Evolutionary conservation across 2,797 vertebrate species (phyloP).

Genomic region (Sitta carolinensis): DNA sequence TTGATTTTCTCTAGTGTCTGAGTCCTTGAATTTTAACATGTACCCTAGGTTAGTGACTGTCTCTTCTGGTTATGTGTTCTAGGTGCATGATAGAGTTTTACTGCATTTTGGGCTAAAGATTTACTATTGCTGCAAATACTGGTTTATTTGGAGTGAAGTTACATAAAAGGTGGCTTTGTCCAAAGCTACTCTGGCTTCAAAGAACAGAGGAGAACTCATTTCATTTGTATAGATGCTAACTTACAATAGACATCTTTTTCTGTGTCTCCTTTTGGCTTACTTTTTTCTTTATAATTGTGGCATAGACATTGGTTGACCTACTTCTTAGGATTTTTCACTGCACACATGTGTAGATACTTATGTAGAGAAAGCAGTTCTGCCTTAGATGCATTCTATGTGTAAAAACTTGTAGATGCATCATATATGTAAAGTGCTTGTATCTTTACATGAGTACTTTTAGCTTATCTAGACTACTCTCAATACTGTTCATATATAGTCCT

Average conservation of each 20-base stretch:
- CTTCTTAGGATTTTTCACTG: not conserved
- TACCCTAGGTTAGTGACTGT: not conserved
- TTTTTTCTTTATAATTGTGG: not conserved
- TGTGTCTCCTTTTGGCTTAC: not conserved
- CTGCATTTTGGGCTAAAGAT: not conserved
- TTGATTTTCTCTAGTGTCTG: not conserved
- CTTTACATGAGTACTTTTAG: not conserved
- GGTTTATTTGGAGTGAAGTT: not conserved
- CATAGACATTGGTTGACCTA: not conserved
- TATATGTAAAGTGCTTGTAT: not conserved
- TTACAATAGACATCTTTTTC: not conserved
- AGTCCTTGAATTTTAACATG: not conserved
- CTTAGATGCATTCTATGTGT: not conserved
- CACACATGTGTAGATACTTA: not conserved
- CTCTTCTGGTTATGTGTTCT: not conserved
- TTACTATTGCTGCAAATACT: not conserved
- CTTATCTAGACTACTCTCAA: not conserved
- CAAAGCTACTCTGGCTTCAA: not conserved
- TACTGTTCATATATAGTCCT: not conserved
- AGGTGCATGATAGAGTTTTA: not conserved
- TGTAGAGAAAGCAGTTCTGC: not conserved
- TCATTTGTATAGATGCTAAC: not conserved
- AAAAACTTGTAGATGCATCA: not conserved
- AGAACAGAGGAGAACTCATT: not conserved
- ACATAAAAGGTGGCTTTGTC: not conserved